Conservation (phyloP, 2,888 invertebrate genomes). For the Caenorhabditis becei region DNA sequence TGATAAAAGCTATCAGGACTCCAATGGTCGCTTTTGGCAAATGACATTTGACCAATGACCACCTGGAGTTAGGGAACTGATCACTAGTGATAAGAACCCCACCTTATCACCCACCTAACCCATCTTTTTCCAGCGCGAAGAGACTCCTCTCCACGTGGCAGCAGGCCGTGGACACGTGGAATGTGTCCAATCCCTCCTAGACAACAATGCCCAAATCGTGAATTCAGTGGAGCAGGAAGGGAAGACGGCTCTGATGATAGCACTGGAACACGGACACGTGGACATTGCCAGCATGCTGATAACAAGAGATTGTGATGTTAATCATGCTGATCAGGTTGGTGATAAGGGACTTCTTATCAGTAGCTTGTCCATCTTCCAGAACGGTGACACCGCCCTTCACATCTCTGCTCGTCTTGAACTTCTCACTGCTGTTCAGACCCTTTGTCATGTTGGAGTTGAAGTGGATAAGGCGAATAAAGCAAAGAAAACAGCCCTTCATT, state of each 20-base stretch:
- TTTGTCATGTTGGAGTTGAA: constrained; percentile 85
- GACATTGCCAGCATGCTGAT: constrained; percentile 85
- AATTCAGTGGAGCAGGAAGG: constrained; percentile 84
- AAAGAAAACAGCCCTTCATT: constrained; percentile 85
- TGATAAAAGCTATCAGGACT: too few species aligned
- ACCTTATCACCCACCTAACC: too few species aligned
- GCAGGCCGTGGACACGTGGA: constrained; percentile 84
- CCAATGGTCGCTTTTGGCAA: too few species aligned
- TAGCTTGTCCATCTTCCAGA: constrained; percentile 82
- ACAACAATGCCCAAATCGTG: constrained; percentile 84
- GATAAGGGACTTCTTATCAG: too few species aligned
- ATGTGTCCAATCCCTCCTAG: constrained; percentile 84
- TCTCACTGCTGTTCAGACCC: constrained; percentile 84
- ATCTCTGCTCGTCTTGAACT: constrained; percentile 85
- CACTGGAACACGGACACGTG: constrained; percentile 83
- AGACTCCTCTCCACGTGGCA: constrained; percentile 84
- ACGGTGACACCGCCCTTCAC: constrained; percentile 86
- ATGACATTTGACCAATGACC: too few species aligned
- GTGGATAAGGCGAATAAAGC: constrained; percentile 86
- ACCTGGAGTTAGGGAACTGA: too few species aligned
- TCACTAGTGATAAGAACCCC: too few species aligned
- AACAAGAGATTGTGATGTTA: constrained; percentile 85
- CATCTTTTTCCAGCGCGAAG: constrained; percentile 83
- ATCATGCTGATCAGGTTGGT: constrained; percentile 81
- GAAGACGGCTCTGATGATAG: constrained; percentile 85